phyloP scores from a whole-genome alignment of 2,797 vertebrate species.

The Falco rusticolus region DNA sequence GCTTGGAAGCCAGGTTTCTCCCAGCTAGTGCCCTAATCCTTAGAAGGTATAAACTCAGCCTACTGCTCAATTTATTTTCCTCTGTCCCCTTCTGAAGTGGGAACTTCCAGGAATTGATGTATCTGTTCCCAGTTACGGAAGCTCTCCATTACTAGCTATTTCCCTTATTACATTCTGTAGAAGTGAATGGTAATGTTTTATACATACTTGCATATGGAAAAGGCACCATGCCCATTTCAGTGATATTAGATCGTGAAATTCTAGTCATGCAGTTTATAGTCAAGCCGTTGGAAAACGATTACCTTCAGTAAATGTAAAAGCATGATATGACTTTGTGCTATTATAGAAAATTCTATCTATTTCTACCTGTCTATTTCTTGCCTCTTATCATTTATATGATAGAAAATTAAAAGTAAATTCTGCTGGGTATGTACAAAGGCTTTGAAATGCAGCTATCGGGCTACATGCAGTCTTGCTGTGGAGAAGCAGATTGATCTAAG shows the following conservation, averaged over 20 bases:
- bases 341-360: not conserved
- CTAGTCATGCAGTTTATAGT: not conserved
- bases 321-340: not conserved
- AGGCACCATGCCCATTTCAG: not conserved
- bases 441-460: not conserved
- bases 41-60: not conserved
- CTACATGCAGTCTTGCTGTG: not conserved
- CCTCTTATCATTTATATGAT: not conserved
- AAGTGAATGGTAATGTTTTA: not conserved
- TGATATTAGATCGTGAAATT: conserved; percentile 19
- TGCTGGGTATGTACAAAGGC: not conserved
- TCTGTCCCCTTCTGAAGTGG: not conserved
- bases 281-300: not conserved
- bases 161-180: not conserved
- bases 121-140: not conserved
- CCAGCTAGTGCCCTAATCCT: not conserved
- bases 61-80: not conserved
- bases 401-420: conserved; percentile 6
- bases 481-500: not conserved
- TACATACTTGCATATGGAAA: not conserved
- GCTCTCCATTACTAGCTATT: not conserved
- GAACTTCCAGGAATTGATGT: not conserved
- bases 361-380: not conserved
- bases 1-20: not conserved
- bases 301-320: conserved; percentile 4